Evolutionary conservation across 2,797 vertebrate genomes (phyloP), one percentile per base, ranked within the genome.

Genomic region (Otolemur crassicaudatus): DNA sequence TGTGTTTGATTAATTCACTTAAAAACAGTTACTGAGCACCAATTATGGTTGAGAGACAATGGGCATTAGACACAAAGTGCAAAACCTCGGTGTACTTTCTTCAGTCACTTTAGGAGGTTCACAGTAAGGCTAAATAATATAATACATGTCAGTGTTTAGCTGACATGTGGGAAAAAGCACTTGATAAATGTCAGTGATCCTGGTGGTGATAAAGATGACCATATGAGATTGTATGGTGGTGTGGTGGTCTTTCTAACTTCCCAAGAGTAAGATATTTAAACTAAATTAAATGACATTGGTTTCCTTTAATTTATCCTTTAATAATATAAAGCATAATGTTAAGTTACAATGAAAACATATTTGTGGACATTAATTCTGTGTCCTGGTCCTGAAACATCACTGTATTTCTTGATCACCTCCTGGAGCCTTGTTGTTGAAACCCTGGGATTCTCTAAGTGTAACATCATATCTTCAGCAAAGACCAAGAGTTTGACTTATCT

Each of bases 41-140:
- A 65, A 43, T 63, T 95, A n/a, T 16, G 43, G 31, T 14, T 90
- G 58, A 85, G 29, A 93, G 29, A 72, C 9, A 73, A 73, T 40
- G 10, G 49, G 16, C 9, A 58, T 65, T 80, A 75, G 65, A 31
- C 10, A 75, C 23, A 8, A 3, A 46, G 14, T 67, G 49, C 46
- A 80, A 43, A 46, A 77, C 5, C 9, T 60, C 27, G 63, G 7
- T 61, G 1, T 81, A n/a, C 37, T 53, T 65, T 19, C 25, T 60
- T 12, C 23, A 12, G 37, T 40, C 67, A 49, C 3, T 40, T 58
- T 58, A 56, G 37, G 43, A 46, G 46, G 40, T 80, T 65, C 25
- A 10, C 65, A 31, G 46, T 22, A 11, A 73, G 49, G 75, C 40
- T 77, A 90, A 43, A 86, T 46, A n/a, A 11, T 20, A 73, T 3